Evolutionary conservation across 2,888 invertebrate genomes (phyloP), one percentile per base, ranked within the genome.

Genomic region (Lasioglossum vierecki): DNA sequence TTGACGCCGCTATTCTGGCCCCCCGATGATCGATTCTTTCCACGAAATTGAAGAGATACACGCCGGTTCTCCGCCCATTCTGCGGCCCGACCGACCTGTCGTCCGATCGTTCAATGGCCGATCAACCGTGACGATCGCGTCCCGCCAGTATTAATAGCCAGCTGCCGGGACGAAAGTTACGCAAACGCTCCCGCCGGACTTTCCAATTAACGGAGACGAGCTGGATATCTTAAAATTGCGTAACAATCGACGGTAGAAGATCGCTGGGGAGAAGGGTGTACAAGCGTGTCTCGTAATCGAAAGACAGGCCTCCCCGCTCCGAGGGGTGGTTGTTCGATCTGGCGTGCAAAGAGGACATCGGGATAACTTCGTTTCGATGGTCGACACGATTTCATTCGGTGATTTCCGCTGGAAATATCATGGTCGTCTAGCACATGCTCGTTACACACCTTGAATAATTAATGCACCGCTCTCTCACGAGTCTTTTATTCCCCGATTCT

Each of bases 11-110:
- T 84, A 85, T 76, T 83, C 80, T 76, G 57, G 76, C 78, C 68
- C 66, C 75, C 46, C 70, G 83, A 84, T 87, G 83, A 89, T 89
- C 87, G 89, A 88, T 90, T 88, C 87, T 90, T 90, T 90, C 80
- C 84, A 81, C 84, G 76, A 89, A 90, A 90, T 87, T 90, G 87
- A 82, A 78, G 81, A 82, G 84, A 80, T 80, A 68, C 44, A 18
- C 53, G 35, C 18, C 39, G 39, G 13, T n/a, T 18, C 60, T 18
- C 22, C 26, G 6, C 80, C 41, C 41, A 68, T 68, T 49, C 49
- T 44, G n/a, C 11, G 53, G 26, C 26, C 18, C 46, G 53, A 41
- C 68, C 68, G 49, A 35, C 53, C 68, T 71, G 63, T 46, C 49
- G 30, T 22, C 57, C 49, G 80, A 82, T 80, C 71, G 63, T 66